Evolutionary conservation across 2,888 invertebrate species (phyloP), one percentile per base, ranked within the genome.

Genomic region (Aleiodes testaceus): DNA sequence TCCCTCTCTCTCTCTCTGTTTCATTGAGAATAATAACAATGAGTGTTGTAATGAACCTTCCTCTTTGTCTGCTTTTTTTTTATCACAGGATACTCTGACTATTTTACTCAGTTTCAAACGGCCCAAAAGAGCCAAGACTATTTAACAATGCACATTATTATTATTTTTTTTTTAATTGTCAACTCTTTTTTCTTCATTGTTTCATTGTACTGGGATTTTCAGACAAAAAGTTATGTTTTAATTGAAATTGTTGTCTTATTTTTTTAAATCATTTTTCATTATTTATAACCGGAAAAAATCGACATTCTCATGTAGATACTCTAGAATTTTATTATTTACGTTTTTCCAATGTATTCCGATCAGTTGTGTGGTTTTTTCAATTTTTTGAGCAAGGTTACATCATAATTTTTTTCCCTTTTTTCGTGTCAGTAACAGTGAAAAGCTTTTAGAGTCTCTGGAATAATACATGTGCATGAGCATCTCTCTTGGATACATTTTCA

Each of bases 391-490:
- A 36, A 36, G 36, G 36, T 47, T 47, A 47, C 7, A 4, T 47
- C 16, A 16, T 30, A 55, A 7, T 70, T 47, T 1, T 50, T 63
- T 53, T 36, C 26, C 7, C 55, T 66, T 50, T 73, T 74, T 72
- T 70, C 49, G 49, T 79, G 76, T 71, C 77, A 52, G 72, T 76
- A 79, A 84, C 84, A 84, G 75, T 81, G 84, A 84, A 84, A 84
- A 83, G 83, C 83, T 84, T 84, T 84, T 80, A 84, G 80, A 78
- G 66, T 65, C 74, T 77, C 77, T 75, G 78, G 83, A 84, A 84
- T 84, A 85, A 84, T 84, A 82, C 83, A 84, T 84, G 81, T 78
- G 78, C 77, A 73, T 74, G 69, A 11, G n/a, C n/a, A 30, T 5
- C 22, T n/a, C n/a, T 55, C 14, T 7, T 53, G 20, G 42, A 36